Conservation (phyloP, 2,113 vertebrate genomes). For the Brachypteracias leptosomus region DNA sequence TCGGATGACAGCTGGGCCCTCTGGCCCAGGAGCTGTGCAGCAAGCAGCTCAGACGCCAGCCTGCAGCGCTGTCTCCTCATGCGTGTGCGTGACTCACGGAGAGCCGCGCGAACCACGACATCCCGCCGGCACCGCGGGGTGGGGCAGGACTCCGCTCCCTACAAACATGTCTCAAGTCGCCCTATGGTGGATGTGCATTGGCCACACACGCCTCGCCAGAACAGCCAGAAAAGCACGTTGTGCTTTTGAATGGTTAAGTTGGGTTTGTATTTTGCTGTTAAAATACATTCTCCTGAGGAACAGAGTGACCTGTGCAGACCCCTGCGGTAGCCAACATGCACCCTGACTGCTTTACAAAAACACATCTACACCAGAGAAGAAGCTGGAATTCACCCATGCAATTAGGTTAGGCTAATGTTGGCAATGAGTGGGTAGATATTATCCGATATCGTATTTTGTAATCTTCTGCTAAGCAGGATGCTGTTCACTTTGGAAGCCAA, state of each 20-base stretch:
- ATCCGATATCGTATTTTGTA: conserved; percentile 13
- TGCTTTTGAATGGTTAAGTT: not conserved
- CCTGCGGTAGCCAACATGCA: not conserved
- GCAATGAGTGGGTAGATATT: not conserved
- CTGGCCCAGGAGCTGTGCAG: not conserved
- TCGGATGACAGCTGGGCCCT: not conserved
- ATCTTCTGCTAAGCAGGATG: conserved; percentile 26
- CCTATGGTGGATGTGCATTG: not conserved
- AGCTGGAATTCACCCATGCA: conserved; percentile 22
- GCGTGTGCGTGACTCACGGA: not conserved
- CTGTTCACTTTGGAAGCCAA: not conserved
- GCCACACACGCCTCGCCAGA: not conserved
- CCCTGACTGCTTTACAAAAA: not conserved
- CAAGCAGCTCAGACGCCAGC: not conserved
- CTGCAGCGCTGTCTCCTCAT: not conserved
- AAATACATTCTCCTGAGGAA: not conserved
- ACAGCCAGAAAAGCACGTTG: not conserved
- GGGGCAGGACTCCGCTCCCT: not conserved
- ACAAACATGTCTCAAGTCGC: not conserved
- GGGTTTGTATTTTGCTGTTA: not conserved
- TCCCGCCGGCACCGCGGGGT: not conserved
- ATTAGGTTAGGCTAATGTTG: not conserved
- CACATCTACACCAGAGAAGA: not conserved
- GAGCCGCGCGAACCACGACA: not conserved
- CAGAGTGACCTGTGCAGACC: not conserved